A percentile compares a stretch with the other conserved stretches of the same genome.
phyloP scores from a whole-genome alignment of 1,140 invertebrate species.

The Anoplolepis gracilipes region DNA sequence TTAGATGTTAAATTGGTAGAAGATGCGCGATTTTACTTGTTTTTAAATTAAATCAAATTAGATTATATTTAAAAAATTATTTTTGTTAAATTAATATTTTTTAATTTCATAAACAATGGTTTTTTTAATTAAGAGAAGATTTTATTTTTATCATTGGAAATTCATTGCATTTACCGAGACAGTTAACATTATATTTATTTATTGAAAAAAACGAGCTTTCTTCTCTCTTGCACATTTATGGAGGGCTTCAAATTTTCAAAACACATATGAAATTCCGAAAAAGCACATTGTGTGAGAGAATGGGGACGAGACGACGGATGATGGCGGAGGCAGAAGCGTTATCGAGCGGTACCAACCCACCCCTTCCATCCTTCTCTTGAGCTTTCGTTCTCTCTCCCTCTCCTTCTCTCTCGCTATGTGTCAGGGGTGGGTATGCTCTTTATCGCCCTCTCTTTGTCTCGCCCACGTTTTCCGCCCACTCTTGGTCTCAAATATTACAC shows the following conservation, averaged over 20 bases:
- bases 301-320: neutral
- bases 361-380: slow-evolving; percentile 29
- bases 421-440: neutral
- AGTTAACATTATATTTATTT: neutral
- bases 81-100: neutral
- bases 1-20: neutral
- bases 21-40: neutral
- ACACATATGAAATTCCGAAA: slow-evolving; percentile 20
- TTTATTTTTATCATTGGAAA: neutral
- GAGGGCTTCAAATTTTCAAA: neutral
- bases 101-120: neutral
- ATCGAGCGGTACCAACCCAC: slow-evolving; percentile 2
- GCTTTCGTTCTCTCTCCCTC: slow-evolving; percentile 42
- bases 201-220: neutral
- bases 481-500: slow-evolving; percentile 13
- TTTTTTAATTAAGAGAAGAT: neutral
- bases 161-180: neutral
- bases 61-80: neutral
- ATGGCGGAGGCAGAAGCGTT: slow-evolving; percentile 25
- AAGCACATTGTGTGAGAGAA: neutral
- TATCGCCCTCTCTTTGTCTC: slow-evolving; percentile 14
- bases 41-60: neutral
- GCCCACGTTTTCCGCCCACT: slow-evolving; percentile 10
- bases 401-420: neutral
- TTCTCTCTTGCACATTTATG: neutral